A percentile compares a stretch with the other conserved stretches of the same genome.
phyloP scores from a whole-genome alignment of 2,113 vertebrate genomes.

The Synodontis membranacea region DNA sequence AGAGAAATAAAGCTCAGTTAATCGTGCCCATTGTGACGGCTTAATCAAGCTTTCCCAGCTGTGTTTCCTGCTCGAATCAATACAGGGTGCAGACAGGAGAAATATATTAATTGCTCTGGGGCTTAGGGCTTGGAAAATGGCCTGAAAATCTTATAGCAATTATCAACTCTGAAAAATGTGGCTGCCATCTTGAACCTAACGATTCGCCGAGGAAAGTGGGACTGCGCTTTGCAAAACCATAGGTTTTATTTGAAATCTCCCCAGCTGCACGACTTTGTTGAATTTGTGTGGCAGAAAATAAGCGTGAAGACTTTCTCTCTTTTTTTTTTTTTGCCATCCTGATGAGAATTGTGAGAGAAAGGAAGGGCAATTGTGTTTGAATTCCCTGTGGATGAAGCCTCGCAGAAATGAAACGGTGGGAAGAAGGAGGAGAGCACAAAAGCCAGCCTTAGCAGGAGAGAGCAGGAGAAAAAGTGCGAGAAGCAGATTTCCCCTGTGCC shows the following conservation, averaged over 20 bases:
- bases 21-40: constrained; percentile 68
- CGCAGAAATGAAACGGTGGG: constrained; percentile 18
- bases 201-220: constrained; percentile 13
- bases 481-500: constrained; percentile 61
- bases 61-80: constrained; percentile 56
- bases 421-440: constrained; percentile 50
- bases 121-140: constrained; percentile 48
- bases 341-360: constrained; percentile 37
- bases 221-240: neutral
- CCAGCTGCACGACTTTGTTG: neutral
- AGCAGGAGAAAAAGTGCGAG: constrained; percentile 43
- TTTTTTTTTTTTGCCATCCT: neutral
- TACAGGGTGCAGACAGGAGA: constrained; percentile 45
- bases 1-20: constrained; percentile 66
- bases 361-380: constrained; percentile 44
- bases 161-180: constrained; percentile 49
- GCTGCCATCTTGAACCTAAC: constrained; percentile 13
- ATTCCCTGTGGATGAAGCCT: constrained; percentile 33
- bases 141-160: constrained; percentile 46
- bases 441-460: constrained; percentile 43
- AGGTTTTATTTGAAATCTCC: constrained; percentile 35
- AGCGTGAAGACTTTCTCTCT: neutral
- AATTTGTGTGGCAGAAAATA: neutral
- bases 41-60: constrained; percentile 68
- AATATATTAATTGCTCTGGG: constrained; percentile 56